Conservation (phyloP, 2,888 invertebrate genomes). For the Caenorhabditis sp. region DNA sequence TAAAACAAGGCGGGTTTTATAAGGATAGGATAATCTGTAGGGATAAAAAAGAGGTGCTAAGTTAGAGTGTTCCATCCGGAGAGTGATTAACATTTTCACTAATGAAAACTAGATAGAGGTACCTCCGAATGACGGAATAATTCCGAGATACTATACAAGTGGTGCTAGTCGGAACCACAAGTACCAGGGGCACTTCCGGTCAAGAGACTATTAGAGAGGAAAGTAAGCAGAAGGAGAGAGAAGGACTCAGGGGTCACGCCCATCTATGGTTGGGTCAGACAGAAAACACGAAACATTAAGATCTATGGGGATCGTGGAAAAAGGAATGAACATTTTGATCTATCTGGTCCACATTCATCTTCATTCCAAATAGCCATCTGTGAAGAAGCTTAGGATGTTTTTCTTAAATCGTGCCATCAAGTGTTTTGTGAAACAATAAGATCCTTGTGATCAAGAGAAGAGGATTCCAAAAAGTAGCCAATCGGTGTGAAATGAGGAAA, state of each 20-base stretch:
- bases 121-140: neutral
- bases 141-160: slow-evolving; percentile 11
- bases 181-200: slow-evolving; percentile 39
- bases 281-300: neutral
- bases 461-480: neutral
- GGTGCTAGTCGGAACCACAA: slow-evolving; percentile 14
- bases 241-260: neutral
- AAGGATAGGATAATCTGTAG: neutral
- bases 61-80: slow-evolving; percentile 10
- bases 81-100: neutral
- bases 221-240: neutral
- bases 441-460: neutral
- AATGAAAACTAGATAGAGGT: neutral
- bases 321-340: neutral
- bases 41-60: neutral
- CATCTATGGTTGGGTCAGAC: neutral
- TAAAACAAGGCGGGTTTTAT: neutral
- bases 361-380: neutral
- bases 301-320: neutral
- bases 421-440: too few species aligned
- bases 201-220: slow-evolving; percentile 15
- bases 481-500: neutral
- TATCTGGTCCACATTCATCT: neutral
- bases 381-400: neutral
- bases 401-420: neutral